These are phyloP conservation scores for Autographa pulchrina DNA, from an alignment of 2,888 invertebrate species.

Conservation along the genomic window DNA sequence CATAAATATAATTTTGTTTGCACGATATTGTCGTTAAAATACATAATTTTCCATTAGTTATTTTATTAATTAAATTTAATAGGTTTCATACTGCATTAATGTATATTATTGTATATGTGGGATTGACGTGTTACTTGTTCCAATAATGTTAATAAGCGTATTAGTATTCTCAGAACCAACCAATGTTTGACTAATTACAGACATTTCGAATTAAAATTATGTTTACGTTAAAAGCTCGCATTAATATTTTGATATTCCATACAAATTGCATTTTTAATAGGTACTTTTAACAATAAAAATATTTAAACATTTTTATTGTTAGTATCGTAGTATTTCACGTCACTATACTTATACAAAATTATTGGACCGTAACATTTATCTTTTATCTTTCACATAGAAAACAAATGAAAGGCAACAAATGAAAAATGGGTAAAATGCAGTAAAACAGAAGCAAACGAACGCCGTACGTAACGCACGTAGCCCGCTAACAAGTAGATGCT, in stretches of 20 bases:
- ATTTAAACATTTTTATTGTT: neutral
- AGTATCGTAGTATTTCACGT: too few relatives aligned
- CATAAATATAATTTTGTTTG: constrained; percentile 23
- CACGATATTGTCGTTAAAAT: constrained; percentile 1
- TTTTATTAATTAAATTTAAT: constrained; percentile 1
- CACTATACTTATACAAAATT: neutral
- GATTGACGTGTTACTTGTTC: neutral
- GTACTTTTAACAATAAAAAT: neutral
- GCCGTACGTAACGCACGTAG: constrained; percentile 62
- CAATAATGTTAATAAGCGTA: neutral
- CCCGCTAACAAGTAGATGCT: constrained; percentile 68
- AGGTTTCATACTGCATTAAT: neutral
- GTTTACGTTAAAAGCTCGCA: neutral
- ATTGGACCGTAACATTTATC: constrained; percentile 27
- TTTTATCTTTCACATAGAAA: constrained; percentile 39
- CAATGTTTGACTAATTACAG: neutral
- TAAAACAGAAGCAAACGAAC: constrained; percentile 52
- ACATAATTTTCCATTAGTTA: neutral
- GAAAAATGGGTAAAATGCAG: constrained; percentile 55
- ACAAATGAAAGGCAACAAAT: constrained; percentile 52
- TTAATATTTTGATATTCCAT: neutral
- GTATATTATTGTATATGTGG: too few relatives aligned
- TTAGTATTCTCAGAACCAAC: constrained; percentile 1
- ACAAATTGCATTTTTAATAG: neutral
- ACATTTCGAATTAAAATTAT: too few relatives aligned